Percentiles rank a stretch among this genome's conserved stretches.
Evolutionary conservation across 1,140 invertebrate species (phyloP).

Genomic region (Drosophila melanica): DNA sequence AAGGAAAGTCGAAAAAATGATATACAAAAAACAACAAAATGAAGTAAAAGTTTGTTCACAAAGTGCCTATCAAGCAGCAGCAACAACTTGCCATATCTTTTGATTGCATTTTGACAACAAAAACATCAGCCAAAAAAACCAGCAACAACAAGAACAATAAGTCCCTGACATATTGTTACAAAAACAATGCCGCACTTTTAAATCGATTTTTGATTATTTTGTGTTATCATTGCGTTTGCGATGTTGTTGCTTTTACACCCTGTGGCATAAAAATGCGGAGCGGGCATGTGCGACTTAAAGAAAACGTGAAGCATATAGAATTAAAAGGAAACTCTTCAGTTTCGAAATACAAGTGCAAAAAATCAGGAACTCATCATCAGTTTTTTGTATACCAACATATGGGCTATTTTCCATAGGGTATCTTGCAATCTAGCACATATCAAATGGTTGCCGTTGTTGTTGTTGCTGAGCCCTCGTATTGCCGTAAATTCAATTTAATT

Average conservation of each 20-base stretch:
- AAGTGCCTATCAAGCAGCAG: conserved; percentile 72
- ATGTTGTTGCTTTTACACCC: conserved; percentile 26
- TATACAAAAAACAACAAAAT: conserved; percentile 13
- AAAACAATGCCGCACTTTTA: conserved; percentile 68
- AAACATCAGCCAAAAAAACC: no score
- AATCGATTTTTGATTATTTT: conserved; percentile 82
- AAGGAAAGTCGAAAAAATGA: not conserved
- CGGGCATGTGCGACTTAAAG: not conserved
- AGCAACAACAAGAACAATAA: conserved; percentile 2
- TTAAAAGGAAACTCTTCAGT: not conserved
- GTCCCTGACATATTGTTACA: conserved; percentile 69
- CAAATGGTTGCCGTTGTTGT: no score
- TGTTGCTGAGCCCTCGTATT: conserved; percentile 2
- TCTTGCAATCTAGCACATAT: not conserved
- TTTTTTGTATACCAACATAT: not conserved
- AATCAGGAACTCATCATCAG: no score
- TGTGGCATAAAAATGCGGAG: not conserved
- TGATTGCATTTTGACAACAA: conserved; percentile 81
- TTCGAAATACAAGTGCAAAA: no score
- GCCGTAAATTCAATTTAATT: conserved; percentile 81
- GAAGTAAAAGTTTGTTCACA: conserved; percentile 55
- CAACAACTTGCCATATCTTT: conserved; percentile 52
- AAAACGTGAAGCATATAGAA: not conserved
- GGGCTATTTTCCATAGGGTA: conserved; percentile 8
- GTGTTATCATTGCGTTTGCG: conserved; percentile 67